Evolutionary conservation across 1,140 invertebrate species (phyloP), one percentile per base, ranked within the genome.

Genomic region (Triops longicaudatus): DNA sequence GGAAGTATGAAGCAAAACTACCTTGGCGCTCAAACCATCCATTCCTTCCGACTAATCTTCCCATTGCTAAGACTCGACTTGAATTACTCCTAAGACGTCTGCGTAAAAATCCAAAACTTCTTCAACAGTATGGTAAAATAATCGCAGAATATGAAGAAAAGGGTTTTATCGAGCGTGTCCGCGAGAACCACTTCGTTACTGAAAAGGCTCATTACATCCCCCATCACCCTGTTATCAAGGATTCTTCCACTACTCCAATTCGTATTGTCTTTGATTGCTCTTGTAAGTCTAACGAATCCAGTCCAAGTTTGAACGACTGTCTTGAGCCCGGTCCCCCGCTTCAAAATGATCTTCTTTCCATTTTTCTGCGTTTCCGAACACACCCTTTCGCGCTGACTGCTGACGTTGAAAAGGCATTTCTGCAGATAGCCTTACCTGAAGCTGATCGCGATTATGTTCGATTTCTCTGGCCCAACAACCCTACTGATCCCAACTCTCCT

Each of bases 401-500:
- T 17, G 84, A 85, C 79, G 82, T 85, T 4, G 78, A 81, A 43
- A 85, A 84, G 76, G 85, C 85, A 81, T 86, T 83, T 37, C 0
- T 76, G 3, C 77, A 79, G 72, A 79, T 81, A 9, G 28, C 42
- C 12, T 42, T 81, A 5, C 72, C 75, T 74, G 11, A 28, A 41
- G 42, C 72, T 9, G 72, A 80, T 28, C 42, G 44, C 14, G 26
- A 79, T n/a, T 78, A 79, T 31, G 78, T 80, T 75, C 73, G 79
- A 75, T 79, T 82, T 6, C 11, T 81, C 5, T 81, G 81, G 80
- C 31, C 22, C 73, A 37, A 5, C 26, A 27, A 74, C 22, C 17
- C 6, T 37, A 28, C 17, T 5, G 31, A 74, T 37, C n/a, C 26
- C n/a, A n/a, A 27, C 5, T 74, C 73, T 27, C 26, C 27, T n/a